Base-by-base conservation (phyloP, 2,888 invertebrate genomes). In the Pristionchus japonicus region DNA sequence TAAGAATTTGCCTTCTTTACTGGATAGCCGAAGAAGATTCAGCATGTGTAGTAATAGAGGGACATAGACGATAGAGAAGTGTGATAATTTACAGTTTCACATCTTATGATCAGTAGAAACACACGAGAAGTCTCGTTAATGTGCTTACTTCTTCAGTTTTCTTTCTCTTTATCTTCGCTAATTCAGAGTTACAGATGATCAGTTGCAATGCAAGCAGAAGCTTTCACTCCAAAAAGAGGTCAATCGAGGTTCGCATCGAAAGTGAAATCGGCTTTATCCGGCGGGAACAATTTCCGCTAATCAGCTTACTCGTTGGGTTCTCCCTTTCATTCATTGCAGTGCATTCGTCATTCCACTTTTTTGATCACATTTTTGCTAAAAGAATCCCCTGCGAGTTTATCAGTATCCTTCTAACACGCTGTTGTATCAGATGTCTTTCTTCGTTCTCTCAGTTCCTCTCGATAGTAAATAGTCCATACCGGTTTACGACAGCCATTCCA, bases 161-260 rank as follows among this genome's bases (percentile, higher is more conserved):
- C n/a, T n/a, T n/a, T n/a, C 13, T 49, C 1, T 17, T 17, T 52
- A 7, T 52, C 17, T 13, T 52, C 52, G 3, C 13, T n/a, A n/a
- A n/a, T n/a, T n/a, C n/a, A n/a, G n/a, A n/a, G n/a, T n/a, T n/a
- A 43, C 6, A 43, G 11, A 43, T 43, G 20, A 57, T 57, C 57
- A 57, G n/a, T n/a, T 57, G 57, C 57, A 57, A 57, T n/a, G n/a
- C 9, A 9, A 27, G 61, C 3, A n/a, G 61, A 4, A 43, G 37
- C 70, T 70, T 70, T 70, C 70, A 70, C 37, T 70, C 23, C 15
- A 70, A 77, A 77, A 77, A 77, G 43, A 77, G 77, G 77, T 77
- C 43, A 77, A 13, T n/a, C 43, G 15, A 34, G 47, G 77, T 77
- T 40, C 47, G 77, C 7, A 77, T 77, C 47, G 77, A 77, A 47